Base-by-base conservation (phyloP, 64 coral and sea anemone species). In the Montipora efflorescens region DNA sequence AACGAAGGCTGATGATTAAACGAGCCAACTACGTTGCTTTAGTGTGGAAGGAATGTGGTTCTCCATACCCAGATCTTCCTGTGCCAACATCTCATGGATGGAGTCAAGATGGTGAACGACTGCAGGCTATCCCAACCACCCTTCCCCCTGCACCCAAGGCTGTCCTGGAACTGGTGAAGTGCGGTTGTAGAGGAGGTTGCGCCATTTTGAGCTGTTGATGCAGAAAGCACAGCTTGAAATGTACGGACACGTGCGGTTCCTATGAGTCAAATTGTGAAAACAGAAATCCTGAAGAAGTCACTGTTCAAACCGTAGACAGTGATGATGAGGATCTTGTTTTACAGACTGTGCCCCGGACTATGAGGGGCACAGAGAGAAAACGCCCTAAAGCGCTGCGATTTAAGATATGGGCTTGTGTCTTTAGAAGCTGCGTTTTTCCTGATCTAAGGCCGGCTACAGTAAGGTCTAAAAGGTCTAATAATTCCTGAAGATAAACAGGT, bases 141-240 rank as follows among this genome's bases (percentile, higher is more conserved):
- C n/a, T n/a, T n/a, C n/a, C n/a, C n/a, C n/a, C n/a, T n/a, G n/a
- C n/a, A n/a, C n/a, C n/a, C n/a, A n/a, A 87, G 20, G 47, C 91
- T 48, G 44, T 94, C 7, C 77, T 94, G 9, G 36, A 76, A 48
- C n/a, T 94, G 21, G 66, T 94, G 5, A 90, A 94, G 46, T 94
- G 87, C 25, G 47, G 67, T 43, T 84, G 87, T 14, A 90, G 64
- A 74, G 84, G 84, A 74, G 74, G 49, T 4, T 87, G 84, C 67
- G n/a, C 67, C 36, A 87, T 68, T 5, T 66, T 74, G 84, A 87
- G 9, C 50, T 36, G 36, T 36, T 36, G 36, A 36, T 36, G 36
- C 36, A 36, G 2, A 36, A 36, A 36, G 36, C 36, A 75, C 84
- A 87, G 20, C 67, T n/a, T 87, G 7, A 87, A 87, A 23, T 87